Evolutionary conservation across 2,113 vertebrate species (phyloP).

Genomic region (Rhineura floridana): DNA sequence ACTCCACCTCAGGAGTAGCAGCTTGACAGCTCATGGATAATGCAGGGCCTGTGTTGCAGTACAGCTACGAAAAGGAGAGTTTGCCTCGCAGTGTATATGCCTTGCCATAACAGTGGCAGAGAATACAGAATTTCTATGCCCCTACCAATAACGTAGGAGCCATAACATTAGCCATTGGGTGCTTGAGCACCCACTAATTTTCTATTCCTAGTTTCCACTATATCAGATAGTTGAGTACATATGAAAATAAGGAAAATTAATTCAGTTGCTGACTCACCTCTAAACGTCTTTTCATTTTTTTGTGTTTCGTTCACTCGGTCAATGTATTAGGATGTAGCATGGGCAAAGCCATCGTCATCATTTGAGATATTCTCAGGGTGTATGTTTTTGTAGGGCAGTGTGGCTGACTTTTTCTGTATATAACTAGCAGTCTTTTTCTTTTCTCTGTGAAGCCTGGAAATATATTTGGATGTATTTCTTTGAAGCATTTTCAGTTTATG

Average conservation of each 20-base stretch:
- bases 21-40: not conserved
- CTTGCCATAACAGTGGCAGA: not conserved
- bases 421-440: not conserved
- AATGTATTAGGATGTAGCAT: not conserved
- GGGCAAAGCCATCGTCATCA: not conserved
- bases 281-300: conserved; percentile 1
- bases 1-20: accelerated
- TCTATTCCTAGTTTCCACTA: not conserved
- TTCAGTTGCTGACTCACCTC: not conserved
- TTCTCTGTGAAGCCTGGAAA: conserved; percentile 5
- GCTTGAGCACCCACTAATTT: not conserved
- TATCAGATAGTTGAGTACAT: not conserved
- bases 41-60: not conserved
- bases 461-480: conserved; percentile 30
- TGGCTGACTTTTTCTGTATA: not conserved
- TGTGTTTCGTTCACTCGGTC: not conserved
- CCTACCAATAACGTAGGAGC: not conserved
- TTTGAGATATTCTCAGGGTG: not conserved
- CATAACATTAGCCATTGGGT: not conserved
- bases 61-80: not conserved
- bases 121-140: not conserved
- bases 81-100: not conserved
- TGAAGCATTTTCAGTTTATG: not conserved
- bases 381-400: not conserved
- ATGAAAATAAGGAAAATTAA: not conserved